Conservation (phyloP, 2,888 invertebrate species). For the Pseudeuparius sepicola region DNA sequence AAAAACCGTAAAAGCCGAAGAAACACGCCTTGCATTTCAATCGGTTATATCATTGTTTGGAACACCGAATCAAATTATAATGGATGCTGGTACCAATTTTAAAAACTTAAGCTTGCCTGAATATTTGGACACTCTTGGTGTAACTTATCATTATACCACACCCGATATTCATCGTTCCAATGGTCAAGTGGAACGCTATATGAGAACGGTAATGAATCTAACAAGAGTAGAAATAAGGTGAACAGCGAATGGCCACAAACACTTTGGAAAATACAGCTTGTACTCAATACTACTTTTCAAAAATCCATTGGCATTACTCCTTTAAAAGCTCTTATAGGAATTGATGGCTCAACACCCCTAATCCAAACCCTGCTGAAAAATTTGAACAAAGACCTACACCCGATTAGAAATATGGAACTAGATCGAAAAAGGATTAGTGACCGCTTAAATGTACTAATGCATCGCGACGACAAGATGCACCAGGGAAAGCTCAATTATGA, state of each 20-base stretch:
- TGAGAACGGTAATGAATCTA: conserved; percentile 22
- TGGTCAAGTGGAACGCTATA: conserved; percentile 21
- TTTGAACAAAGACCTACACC: conserved; percentile 4
- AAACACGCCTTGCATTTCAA: conserved; percentile 17
- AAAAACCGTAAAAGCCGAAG: conserved; percentile 19
- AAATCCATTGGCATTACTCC: no score
- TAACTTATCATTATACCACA: conserved; percentile 17
- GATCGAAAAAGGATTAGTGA: no score
- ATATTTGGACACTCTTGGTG: conserved; percentile 15
- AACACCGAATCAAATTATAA: conserved; percentile 19
- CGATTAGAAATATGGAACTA: conserved; percentile 15
- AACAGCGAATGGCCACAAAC: no score
- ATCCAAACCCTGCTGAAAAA: conserved; percentile 1
- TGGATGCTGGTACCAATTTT: conserved; percentile 22
- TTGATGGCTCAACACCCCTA: no score
- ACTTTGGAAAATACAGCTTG: no score
- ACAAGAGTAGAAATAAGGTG: conserved; percentile 16
- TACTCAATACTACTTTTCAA: no score
- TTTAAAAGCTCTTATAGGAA: no score
- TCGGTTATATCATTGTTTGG: conserved; percentile 19
- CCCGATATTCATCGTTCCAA: conserved; percentile 19
- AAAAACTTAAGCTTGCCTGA: conserved; percentile 19
- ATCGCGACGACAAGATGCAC: no score
- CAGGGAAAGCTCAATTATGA: no score
- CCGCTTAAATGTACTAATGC: no score